Base-by-base conservation (phyloP, 2,797 vertebrate genomes). In the Pseudochirops cupreus region DNA sequence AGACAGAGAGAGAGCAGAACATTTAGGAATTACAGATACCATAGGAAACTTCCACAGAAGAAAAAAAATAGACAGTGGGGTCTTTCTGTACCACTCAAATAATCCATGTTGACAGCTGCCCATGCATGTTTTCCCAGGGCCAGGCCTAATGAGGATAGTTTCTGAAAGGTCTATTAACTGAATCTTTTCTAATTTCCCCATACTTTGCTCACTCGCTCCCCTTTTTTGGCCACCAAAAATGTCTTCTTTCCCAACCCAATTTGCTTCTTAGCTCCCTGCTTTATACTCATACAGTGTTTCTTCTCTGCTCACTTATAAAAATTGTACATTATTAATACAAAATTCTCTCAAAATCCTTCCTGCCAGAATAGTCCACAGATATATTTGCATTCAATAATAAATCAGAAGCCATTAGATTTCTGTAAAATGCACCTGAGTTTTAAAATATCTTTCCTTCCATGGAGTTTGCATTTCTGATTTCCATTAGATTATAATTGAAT, bases 321-420 rank as follows among this genome's bases (percentile, higher is more conserved):
- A 16, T 87, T 39, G 74, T 87, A 87, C 74, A 87, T 87, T 87
- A 87, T 87, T 87, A 87, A 87, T 87, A 50, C 21, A 50, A 87
- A 87, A 87, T 87, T 87, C 74, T 87, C 39, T 87, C 74, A 87
- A 87, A 87, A 87, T 50, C 74, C 39, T 82, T 87, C 74, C 74
- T 87, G 74, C 46, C 39, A 87, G 74, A 87, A 39, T 87, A 87
- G 74, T 87, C 39, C 21, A 87, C 9, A 87, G 74, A 87, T 87
- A 87, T 87, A 87, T 87, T 87, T 87, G 39, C 39, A 87, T 87
- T 87, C 39, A 50, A 12, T 87, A 87, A 87, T 87, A 87, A 87
- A 46, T 87, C 39, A 46, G 74, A 87, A 87, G 74, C 74, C 74
- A 87, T 39, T 87, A 50, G 39, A 87, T 46, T 87, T 87, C 31